Evolutionary conservation across 2,888 invertebrate species (phyloP), one percentile per base, ranked within the genome.

Genomic region (Nycteola revayana): DNA sequence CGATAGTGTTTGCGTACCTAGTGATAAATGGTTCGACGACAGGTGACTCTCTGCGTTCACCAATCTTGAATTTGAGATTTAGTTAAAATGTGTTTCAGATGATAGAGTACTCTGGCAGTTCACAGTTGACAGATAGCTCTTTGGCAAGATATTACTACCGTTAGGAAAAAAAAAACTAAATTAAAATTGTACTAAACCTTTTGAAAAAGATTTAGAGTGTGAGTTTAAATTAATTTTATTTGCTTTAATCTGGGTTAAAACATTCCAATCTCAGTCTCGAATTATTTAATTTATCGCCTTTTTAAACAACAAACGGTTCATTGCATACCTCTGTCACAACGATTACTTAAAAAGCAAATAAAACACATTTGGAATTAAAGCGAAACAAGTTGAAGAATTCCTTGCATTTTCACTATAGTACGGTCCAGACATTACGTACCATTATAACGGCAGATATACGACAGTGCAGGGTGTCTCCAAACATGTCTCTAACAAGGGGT

Each of bases 401-500:
- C 45, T 36, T 9, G 32, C 36, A 44, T 49, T 38, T 21, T 35
- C 33, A 28, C 31, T 21, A 41, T 38, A 37, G 7, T 26, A 29
- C 36, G 39, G 33, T 41, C 58, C 55, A 35, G 49, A 54, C 53
- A 51, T 55, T 64, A 56, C 49, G 59, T 50, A 53, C 53, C 42
- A 64, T 63, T 59, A 60, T 45, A 37, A 34, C 30, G 41, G 40
- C 36, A 43, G 50, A 45, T 58, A 62, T 36, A 41, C 49, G 47
- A 53, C 41, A 43, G 33, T 37, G 36, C 44, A 52, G 46, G 50
- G 51, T 50, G 53, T 56, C 61, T 42, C 47, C 54, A 54, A 62
- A 66, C 66, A 63, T 56, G 59, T 37, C 59, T 61, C 70, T 79
- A 81, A 82, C 82, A 71, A 82, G 78, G n/a, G 73, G 69, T 73